Evolutionary conservation across 2,888 invertebrate species (phyloP), one percentile per base, ranked within the genome.

Genomic region (Notocelia uddmanniana): DNA sequence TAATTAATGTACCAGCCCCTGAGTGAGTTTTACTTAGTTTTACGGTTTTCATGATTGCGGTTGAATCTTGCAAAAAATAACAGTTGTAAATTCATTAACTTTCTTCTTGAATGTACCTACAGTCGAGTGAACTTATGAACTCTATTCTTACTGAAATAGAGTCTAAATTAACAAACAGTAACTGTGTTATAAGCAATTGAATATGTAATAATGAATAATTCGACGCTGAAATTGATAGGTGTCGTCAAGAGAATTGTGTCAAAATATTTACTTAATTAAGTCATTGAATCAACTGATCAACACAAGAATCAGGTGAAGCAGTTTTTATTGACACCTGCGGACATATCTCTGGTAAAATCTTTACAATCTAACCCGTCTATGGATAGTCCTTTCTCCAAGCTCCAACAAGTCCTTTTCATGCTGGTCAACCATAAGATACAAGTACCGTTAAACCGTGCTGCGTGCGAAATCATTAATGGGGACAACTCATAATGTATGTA

Each of bases 401-500:
- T 48, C n/a, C 23, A 15, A 23, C 31, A 31, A 50, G 31, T n/a
- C 31, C 54, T 13, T 37, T 34, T 50, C 55, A 48, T 41, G n/a
- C n/a, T n/a, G 37, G 26, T 52, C 52, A 18, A 26, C 45, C 31
- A 55, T 67, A 37, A 60, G 19, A 64, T 55, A 23, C n/a, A n/a
- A n/a, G n/a, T 26, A 45, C 41, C 45, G 50, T 69, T 57, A 52
- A 69, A 69, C 63, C 58, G 15, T 19, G 26, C 21, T 26, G 58
- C 26, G 71, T 34, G 60, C 48, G 54, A 71, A 60, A 18, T 57
- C n/a, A 50, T 68, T 60, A 68, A 72, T 72, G 54, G 23, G 59
- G 23, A 54, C 63, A 45, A 18, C 60, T 71, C 60, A 62, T 72
- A 68, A 67, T 5, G 26, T 62, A 72, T 72, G 72, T 50, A 72